Conservation (phyloP, 2,888 invertebrate species). For the Adelognathus sp. region DNA sequence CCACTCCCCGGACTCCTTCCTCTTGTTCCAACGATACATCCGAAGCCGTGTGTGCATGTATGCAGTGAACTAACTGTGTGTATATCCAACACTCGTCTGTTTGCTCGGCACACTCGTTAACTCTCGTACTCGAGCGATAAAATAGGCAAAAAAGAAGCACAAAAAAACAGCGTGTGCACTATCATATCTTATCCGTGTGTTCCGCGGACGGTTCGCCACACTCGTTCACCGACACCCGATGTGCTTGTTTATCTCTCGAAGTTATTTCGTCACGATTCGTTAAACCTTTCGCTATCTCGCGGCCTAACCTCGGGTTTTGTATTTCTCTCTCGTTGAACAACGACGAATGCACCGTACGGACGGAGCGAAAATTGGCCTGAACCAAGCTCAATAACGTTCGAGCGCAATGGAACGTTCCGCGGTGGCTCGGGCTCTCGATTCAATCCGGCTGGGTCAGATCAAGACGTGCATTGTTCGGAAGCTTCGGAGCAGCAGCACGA, state of each 20-base stretch:
- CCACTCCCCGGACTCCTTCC: conserved; percentile 30
- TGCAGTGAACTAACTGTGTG: background rate
- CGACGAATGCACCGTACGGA: conserved; percentile 12
- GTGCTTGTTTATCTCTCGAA: conserved; percentile 39
- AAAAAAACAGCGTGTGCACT: conserved; percentile 13
- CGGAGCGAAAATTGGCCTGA: background rate
- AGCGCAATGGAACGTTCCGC: conserved; percentile 2
- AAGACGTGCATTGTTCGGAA: conserved; percentile 39
- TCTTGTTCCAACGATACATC: background rate
- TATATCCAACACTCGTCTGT: conserved; percentile 21
- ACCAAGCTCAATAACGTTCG: conserved; percentile 7
- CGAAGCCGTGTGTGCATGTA: conserved; percentile 11
- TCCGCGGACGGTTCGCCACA: background rate
- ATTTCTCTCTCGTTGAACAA: conserved; percentile 12
- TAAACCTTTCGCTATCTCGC: conserved; percentile 49
- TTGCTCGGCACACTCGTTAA: conserved; percentile 46
- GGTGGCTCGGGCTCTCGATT: background rate
- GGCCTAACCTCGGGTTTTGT: conserved; percentile 2
- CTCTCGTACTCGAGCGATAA: conserved; percentile 49
- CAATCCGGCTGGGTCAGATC: conserved; percentile 14
- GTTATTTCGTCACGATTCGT: conserved; percentile 60
- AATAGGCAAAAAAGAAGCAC: conserved; percentile 31
- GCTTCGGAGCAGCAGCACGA: conserved; percentile 1
- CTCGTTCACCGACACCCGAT: conserved; percentile 47
- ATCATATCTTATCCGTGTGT: conserved; percentile 52